These are phyloP conservation scores for Rhea pennata DNA, from an alignment of 2,113 vertebrate species.

Conservation along the genomic window DNA sequence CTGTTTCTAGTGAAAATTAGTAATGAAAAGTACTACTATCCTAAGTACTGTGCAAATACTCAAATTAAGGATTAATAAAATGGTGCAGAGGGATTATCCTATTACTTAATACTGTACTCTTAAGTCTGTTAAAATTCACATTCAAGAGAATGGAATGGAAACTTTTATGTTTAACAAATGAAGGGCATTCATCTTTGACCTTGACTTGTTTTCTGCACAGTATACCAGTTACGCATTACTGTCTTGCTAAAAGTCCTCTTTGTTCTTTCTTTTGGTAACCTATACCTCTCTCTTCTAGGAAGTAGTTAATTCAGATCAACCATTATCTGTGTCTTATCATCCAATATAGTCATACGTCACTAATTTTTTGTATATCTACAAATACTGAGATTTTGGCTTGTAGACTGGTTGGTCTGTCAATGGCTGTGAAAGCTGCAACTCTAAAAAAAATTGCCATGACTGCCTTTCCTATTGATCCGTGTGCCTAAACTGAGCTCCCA, in stretches of 20 bases:
- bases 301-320: neutral
- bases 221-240: neutral
- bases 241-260: neutral
- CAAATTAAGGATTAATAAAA: neutral
- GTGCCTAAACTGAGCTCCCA: neutral
- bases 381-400: neutral
- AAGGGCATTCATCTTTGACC: neutral
- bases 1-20: neutral
- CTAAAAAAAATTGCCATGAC: neutral
- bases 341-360: neutral
- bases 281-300: neutral
- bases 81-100: neutral
- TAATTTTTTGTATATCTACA: neutral
- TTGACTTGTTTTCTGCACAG: neutral
- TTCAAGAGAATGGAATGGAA: neutral
- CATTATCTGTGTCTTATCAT: neutral
- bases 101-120: neutral
- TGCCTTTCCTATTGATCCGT: accelerated
- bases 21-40: neutral
- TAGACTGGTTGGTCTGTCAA: neutral
- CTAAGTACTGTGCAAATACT: neutral
- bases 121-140: neutral
- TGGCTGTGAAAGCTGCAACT: neutral
- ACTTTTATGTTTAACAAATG: neutral
- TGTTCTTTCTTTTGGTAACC: neutral